Base-by-base conservation (phyloP, 2,797 vertebrate genomes). In the Sandelia bainsii region DNA sequence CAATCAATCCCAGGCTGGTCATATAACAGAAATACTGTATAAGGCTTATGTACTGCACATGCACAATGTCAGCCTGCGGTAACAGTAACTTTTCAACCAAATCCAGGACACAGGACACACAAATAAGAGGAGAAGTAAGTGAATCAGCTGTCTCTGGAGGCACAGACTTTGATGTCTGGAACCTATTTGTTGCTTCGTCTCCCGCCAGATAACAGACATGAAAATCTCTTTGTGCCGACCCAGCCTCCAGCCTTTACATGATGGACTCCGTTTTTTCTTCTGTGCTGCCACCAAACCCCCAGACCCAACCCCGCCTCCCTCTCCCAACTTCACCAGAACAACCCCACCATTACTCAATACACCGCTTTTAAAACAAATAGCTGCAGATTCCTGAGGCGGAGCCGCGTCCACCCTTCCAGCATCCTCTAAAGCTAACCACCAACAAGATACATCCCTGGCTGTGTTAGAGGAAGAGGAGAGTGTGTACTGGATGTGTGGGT, bases 331-430 rank as follows among this genome's bases (percentile, higher is more conserved):
- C 81, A 11, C 19, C 45, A 45, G 59, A 60, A 48, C 39, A 64
- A 42, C 32, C 22, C 8, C 19, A 46, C 80, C 57, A 81, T 90
- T 90, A 89, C 91, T 89, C 88, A 84, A 57, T 11, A 69, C 40
- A 73, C 80, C 68, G 81, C 83, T 90, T 85, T 89, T 82, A 87
- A 89, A 90, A 91, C 76, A 90, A 91, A 89, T 83, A 83, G 85
- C 85, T 45, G 51, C 64, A 65, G 70, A 61, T 75, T 82, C 86
- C 75, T 13, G 45, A 74, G 83, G 80, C 79, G n/a, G 56, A 81
- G 66, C 67, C 2, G 52, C n/a, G 20, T 51, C 48, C n/a, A 48
- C 17, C 17, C 45, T 22, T 9, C 45, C 45, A 11, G 9, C 45
- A 11, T n/a, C 8, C 19, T 45, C 2, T 9, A n/a, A 6, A 45